Evolutionary conservation across 2,888 invertebrate genomes (phyloP).

Genomic region (Chymomyza procnemis): DNA sequence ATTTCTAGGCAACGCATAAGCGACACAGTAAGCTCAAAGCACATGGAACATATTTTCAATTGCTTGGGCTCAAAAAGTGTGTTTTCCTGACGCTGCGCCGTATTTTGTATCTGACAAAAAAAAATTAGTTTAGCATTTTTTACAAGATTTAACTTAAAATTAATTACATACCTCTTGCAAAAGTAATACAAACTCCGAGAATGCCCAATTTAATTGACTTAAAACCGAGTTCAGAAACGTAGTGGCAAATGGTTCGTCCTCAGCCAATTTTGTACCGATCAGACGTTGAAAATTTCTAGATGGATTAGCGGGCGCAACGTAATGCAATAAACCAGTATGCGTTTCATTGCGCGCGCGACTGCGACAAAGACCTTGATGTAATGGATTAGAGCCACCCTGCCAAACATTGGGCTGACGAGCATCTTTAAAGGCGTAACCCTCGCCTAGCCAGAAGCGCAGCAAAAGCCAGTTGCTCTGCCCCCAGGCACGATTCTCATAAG

Average conservation of each 20-base stretch:
- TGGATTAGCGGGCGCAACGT: conserved; percentile 77
- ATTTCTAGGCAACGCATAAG: conserved; percentile 89
- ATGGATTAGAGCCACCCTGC: conserved; percentile 79
- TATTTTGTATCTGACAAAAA: conserved; percentile 81
- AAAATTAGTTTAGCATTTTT: conserved; percentile 3
- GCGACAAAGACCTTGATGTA: conserved; percentile 74
- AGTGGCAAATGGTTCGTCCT: conserved; percentile 83
- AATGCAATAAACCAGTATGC: conserved; percentile 77
- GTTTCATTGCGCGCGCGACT: conserved; percentile 77
- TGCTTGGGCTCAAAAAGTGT: conserved; percentile 87
- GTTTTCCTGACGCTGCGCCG: conserved; percentile 80
- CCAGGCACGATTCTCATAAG: conserved; percentile 90
- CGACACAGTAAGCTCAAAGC: conserved; percentile 89
- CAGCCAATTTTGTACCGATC: conserved; percentile 82
- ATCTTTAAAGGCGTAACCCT: conserved; percentile 88
- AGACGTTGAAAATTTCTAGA: conserved; percentile 79
- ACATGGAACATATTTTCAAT: conserved; percentile 89
- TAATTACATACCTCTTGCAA: conserved; percentile 84
- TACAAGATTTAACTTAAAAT: neutral
- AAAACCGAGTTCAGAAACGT: conserved; percentile 87
- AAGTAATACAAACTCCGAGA: conserved; percentile 91
- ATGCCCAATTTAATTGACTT: conserved; percentile 92
- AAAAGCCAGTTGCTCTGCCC: conserved; percentile 92
- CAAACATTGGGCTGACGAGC: conserved; percentile 80
- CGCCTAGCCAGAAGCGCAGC: conserved; percentile 90